Conservation (phyloP, 2,797 vertebrate species). For the Tadarida brasiliensis region DNA sequence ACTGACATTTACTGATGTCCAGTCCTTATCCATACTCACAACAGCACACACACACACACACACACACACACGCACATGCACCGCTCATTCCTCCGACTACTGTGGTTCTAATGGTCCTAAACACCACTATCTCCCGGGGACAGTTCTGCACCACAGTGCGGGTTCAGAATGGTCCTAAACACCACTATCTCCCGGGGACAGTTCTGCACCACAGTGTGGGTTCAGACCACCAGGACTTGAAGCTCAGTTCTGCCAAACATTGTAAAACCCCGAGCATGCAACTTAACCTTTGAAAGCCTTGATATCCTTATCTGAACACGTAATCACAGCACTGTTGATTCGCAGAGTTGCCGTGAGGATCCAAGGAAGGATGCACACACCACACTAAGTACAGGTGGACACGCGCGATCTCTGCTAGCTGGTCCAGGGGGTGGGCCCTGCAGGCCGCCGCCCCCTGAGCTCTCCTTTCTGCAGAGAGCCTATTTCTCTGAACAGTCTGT, state of each 20-base stretch:
- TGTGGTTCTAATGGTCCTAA: neutral
- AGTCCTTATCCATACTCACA: neutral
- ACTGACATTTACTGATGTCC: neutral
- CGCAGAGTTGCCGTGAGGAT: neutral
- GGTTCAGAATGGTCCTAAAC: no score
- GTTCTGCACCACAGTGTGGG: fast-evolving
- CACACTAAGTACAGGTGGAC: neutral
- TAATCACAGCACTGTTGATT: neutral
- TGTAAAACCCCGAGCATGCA: neutral
- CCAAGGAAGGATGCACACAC: neutral
- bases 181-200: neutral
- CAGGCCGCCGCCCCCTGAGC: fast-evolving
- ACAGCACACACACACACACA: neutral
- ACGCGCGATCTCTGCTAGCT: neutral
- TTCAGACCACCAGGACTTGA: neutral
- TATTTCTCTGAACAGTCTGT: neutral
- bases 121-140: neutral
- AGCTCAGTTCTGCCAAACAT: neutral
- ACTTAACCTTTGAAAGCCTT: neutral
- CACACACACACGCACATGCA: neutral
- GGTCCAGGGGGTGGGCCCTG: fast-evolving
- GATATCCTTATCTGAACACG: neutral
- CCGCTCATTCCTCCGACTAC: neutral
- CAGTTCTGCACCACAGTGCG: fast-evolving
- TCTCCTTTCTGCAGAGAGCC: neutral